A percentile compares a stretch with the other conserved stretches of the same genome.
These are phyloP conservation scores for Stegophylla sp. DNA, from an alignment of 2,888 invertebrate genomes.

Conservation along the genomic window DNA sequence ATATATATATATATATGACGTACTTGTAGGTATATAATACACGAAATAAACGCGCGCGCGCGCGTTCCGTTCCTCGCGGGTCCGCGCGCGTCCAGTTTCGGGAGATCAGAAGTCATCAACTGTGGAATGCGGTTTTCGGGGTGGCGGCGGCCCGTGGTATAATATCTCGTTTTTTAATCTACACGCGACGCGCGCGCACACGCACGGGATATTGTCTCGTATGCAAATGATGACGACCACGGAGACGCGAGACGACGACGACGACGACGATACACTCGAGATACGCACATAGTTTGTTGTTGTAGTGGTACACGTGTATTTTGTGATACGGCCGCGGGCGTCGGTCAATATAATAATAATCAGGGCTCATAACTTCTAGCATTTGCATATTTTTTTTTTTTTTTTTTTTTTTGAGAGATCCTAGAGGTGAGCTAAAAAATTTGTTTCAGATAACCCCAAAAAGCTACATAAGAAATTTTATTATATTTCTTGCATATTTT, in stretches of 20 bases:
- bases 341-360: too few species aligned
- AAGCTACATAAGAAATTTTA: too few species aligned
- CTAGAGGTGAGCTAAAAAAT: too few species aligned
- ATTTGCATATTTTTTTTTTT: too few species aligned
- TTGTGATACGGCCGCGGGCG: too few species aligned
- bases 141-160: conserved; percentile 36
- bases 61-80: background rate
- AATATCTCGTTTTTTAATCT: conserved; percentile 54
- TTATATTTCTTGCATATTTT: too few species aligned
- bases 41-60: background rate
- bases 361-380: too few species aligned
- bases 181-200: conserved; percentile 17
- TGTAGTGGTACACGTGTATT: background rate
- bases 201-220: conserved; percentile 39
- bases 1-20: background rate
- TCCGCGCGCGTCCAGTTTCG: conserved; percentile 46
- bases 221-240: conserved; percentile 47
- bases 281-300: background rate
- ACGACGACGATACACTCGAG: background rate
- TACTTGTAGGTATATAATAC: background rate
- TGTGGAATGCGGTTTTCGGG: conserved; percentile 57
- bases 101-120: conserved; percentile 59
- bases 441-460: too few species aligned
- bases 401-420: too few species aligned
- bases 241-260: conserved; percentile 7